A percentile compares a stretch with the other conserved stretches of the same genome.
These are phyloP conservation scores for Morone saxatilis DNA, from an alignment of 2,113 vertebrate species.

Conservation along the genomic window DNA sequence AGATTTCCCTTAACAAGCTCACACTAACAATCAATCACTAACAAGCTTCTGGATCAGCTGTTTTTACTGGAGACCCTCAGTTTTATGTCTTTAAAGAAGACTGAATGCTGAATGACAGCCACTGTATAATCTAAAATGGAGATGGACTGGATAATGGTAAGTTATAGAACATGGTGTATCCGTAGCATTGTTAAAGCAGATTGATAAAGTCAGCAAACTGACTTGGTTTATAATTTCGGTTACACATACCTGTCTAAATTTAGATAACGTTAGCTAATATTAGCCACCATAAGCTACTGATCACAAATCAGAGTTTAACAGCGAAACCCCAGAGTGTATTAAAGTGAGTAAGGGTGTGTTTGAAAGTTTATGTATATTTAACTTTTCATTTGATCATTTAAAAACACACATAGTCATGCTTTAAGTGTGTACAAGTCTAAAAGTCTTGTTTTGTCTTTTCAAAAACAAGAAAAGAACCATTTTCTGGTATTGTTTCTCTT, in stretches of 20 bases:
- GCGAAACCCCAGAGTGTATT: background rate
- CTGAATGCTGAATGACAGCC: background rate
- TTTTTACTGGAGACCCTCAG: conserved; percentile 27
- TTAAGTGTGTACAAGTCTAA: background rate
- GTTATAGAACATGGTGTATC: background rate
- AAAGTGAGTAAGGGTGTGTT: background rate
- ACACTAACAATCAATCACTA: conserved; percentile 61
- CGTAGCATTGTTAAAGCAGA: background rate
- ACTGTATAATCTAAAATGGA: background rate
- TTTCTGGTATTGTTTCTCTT: background rate
- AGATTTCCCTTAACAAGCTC: conserved; percentile 75
- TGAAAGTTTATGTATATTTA: background rate
- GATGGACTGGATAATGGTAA: background rate
- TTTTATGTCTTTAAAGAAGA: background rate
- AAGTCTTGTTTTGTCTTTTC: too few relatives aligned
- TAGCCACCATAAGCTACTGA: background rate
- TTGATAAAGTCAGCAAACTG: background rate
- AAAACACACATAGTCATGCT: background rate
- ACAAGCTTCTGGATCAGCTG: conserved; percentile 58
- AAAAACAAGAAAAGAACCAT: too few relatives aligned
- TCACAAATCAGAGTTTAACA: background rate
- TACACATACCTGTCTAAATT: background rate
- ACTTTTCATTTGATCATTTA: background rate
- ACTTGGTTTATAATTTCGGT: background rate
- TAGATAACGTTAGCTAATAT: background rate